Base-by-base conservation (phyloP, 2,797 vertebrate genomes). In the Eurystomus glaucurus region DNA sequence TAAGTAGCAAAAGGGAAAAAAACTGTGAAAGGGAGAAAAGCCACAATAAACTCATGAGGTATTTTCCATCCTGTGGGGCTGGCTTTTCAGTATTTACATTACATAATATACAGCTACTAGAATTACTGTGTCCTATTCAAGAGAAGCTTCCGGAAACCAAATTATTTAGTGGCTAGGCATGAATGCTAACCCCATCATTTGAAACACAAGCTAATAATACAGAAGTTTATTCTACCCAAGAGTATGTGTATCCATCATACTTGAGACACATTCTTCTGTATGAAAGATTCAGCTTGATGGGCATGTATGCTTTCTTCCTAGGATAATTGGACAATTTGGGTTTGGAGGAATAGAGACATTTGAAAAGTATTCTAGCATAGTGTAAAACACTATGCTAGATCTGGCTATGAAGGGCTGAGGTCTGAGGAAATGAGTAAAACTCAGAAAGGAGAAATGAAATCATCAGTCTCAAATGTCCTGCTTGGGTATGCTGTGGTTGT, bases 81-180 rank as follows among this genome's bases (percentile, higher is more conserved):
- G 81, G 25, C 35, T 92, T 91, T 85, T 90, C 81, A 79, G 64
- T 81, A 93, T 87, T 94, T 86, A 78, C 45, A 79, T 94, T 94
- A 85, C 55, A 82, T 72, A 95, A 94, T 96, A 91, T 81, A 54
- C 85, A 94, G 95, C 96, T 96, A 76, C 88, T 88, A 88, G 75
- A 96, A 95, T 95, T 93, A 97, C 97, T 39, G 28, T 37, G 71
- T 93, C 55, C 26, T 77, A 85, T 83, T 92, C 82, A 85, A 92
- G 61, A 58, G 75, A 90, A 94, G 65, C 70, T 94, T 96, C 94
- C 65, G 52, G 94, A 95, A 95, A 83, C 81, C 85, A 96, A 48
- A 18, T 85, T 81, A 85, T 84, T 91, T 80, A 54, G 55, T 48
- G 57, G 85, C 62, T 88, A 94, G 72, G 82, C 80, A 83, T 74